A percentile compares a stretch with the other conserved stretches of the same genome.
Conservation (phyloP, 2,888 invertebrate species). For the Dione vanillae region DNA sequence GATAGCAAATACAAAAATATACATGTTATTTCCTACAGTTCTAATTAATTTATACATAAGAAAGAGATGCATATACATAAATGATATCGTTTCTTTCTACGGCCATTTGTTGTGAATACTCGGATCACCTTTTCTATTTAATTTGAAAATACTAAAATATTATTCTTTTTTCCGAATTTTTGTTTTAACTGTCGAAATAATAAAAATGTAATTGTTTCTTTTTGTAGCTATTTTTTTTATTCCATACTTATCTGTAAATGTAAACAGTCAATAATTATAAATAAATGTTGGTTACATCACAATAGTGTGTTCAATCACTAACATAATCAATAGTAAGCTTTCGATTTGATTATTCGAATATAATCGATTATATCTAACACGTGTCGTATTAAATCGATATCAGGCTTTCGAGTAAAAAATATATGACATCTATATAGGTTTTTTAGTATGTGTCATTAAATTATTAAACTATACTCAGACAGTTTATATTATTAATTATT, state of each 20-base stretch:
- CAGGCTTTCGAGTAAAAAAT: background rate
- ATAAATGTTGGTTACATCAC: background rate
- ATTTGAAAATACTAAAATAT: too few species aligned
- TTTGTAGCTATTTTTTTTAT: background rate
- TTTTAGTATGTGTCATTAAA: too few species aligned
- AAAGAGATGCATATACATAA: background rate
- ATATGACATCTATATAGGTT: background rate
- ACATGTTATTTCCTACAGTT: background rate
- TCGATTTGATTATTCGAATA: background rate
- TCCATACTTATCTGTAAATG: background rate
- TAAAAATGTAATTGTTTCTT: too few species aligned
- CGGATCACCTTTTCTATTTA: background rate
- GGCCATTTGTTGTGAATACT: background rate
- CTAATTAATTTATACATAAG: background rate
- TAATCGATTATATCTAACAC: background rate
- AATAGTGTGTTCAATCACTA: conserved; percentile 9
- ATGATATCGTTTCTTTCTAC: background rate
- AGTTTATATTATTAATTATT: too few species aligned
- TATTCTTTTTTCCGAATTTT: too few species aligned
- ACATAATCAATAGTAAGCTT: background rate
- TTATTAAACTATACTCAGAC: too few species aligned
- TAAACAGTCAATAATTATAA: background rate
- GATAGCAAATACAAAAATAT: background rate
- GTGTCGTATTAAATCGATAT: background rate
- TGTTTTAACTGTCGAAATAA: too few species aligned